Evolutionary conservation across 2,888 invertebrate genomes (phyloP).

Genomic region (Habrosyne pyritoides): DNA sequence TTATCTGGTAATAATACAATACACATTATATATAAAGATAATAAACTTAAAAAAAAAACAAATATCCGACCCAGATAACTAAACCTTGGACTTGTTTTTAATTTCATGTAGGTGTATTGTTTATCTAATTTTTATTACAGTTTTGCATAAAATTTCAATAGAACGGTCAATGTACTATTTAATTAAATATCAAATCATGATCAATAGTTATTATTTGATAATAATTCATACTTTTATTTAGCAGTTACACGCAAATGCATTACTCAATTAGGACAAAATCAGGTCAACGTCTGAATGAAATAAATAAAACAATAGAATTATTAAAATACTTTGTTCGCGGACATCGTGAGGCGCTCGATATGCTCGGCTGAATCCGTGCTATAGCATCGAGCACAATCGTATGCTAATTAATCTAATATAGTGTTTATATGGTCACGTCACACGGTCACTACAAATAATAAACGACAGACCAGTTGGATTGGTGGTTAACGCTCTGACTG

Average conservation of each 20-base stretch:
- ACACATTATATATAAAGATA: neutral
- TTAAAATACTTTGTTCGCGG: too few species aligned
- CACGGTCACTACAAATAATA: too few species aligned
- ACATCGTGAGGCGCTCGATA: neutral
- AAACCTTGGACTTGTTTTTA: neutral
- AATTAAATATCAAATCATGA: too few species aligned
- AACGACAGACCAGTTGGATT: too few species aligned
- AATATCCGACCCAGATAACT: neutral
- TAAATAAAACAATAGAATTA: neutral
- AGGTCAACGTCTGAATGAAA: neutral
- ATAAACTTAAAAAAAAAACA: neutral
- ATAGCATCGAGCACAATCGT: neutral
- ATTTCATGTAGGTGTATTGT: neutral
- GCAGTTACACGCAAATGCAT: neutral
- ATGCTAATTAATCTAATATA: too few species aligned
- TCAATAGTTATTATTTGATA: neutral
- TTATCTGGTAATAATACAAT: neutral
- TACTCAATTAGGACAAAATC: neutral
- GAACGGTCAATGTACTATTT: neutral
- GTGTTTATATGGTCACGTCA: too few species aligned
- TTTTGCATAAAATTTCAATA: neutral
- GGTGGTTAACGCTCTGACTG: too few species aligned
- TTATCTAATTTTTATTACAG: neutral
- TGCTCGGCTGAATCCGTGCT: neutral
- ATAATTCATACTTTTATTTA: neutral